These are phyloP conservation scores for Xylocampa areola DNA, from an alignment of 2,888 invertebrate genomes.

Conservation along the genomic window DNA sequence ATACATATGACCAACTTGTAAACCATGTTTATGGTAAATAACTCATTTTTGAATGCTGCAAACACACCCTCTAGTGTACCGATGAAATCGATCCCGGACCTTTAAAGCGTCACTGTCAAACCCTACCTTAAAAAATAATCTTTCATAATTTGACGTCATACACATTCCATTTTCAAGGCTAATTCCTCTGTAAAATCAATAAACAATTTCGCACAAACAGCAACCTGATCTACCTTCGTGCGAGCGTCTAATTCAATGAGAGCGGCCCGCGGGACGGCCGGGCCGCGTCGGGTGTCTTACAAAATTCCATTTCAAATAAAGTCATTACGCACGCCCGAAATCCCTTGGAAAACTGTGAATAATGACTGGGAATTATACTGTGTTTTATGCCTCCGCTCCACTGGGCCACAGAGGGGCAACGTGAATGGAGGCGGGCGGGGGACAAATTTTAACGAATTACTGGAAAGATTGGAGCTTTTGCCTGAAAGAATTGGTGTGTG, in stretches of 20 bases:
- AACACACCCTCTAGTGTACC: too few relatives aligned
- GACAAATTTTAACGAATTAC: constrained; percentile 76
- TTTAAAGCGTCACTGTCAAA: too few relatives aligned
- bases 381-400: constrained; percentile 73
- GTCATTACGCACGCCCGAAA: constrained; percentile 74
- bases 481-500: constrained; percentile 76
- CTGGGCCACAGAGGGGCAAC: constrained; percentile 23
- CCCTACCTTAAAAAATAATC: too few relatives aligned
- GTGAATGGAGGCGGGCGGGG: constrained; percentile 30
- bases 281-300: constrained; percentile 62
- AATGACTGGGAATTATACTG: constrained; percentile 80
- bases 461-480: constrained; percentile 73
- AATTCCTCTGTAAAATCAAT: constrained; percentile 21
- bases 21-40: too few relatives aligned
- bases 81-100: too few relatives aligned
- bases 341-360: constrained; percentile 78
- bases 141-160: too few relatives aligned
- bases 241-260: constrained; percentile 56
- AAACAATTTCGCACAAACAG: constrained; percentile 10
- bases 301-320: constrained; percentile 77
- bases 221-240: constrained; percentile 26
- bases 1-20: too few relatives aligned
- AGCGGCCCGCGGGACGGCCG: constrained; percentile 31
- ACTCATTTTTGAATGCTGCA: too few relatives aligned
- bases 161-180: not conserved